These are phyloP conservation scores for Notamacropus eugenii DNA, from an alignment of 2,797 vertebrate genomes.

Conservation along the genomic window DNA sequence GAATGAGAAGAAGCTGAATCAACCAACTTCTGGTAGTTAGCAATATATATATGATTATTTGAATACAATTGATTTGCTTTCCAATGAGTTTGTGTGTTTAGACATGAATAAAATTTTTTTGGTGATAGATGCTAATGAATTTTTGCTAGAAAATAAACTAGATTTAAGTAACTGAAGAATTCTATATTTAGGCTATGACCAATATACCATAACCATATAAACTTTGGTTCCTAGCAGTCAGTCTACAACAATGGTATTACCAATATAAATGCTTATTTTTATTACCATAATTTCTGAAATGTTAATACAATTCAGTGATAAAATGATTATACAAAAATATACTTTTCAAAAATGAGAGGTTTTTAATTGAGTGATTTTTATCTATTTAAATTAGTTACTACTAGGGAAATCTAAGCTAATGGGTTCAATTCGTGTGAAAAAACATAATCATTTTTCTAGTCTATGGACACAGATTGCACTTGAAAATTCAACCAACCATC, in stretches of 20 bases:
- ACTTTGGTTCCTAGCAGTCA: neutral
- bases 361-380: neutral
- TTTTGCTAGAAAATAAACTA: neutral
- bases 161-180: neutral
- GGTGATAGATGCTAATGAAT: neutral
- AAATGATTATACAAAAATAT: neutral
- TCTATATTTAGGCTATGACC: neutral
- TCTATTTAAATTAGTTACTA: neutral
- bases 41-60: neutral
- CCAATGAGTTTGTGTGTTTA: neutral
- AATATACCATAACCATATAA: neutral
- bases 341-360: neutral
- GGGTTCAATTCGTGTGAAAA: neutral
- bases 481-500: neutral
- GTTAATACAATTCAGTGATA: neutral
- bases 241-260: neutral
- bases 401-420: neutral
- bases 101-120: neutral
- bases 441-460: neutral
- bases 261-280: neutral
- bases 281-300: neutral
- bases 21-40: neutral
- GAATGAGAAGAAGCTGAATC: neutral
- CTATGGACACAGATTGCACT: neutral
- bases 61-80: neutral